Percentiles rank a stretch among this genome's conserved stretches.
Conservation (phyloP, 2,888 invertebrate genomes). For the Apamea monoglypha region DNA sequence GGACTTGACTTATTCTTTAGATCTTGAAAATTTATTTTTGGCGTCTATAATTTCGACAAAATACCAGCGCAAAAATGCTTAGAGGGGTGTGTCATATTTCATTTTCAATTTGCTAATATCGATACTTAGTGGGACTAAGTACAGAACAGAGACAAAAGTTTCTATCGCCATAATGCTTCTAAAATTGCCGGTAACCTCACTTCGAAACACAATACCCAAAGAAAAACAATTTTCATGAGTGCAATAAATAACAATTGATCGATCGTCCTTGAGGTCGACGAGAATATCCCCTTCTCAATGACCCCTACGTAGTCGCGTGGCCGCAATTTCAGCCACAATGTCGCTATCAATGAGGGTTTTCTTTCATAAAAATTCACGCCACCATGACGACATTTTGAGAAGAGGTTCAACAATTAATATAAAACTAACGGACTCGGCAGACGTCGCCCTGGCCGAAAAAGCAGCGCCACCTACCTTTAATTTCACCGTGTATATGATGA, state of each 20-base stretch:
- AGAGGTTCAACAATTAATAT: not conserved
- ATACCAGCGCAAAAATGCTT: not conserved
- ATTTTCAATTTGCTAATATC: constrained; percentile 37
- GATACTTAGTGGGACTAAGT: too few relatives aligned
- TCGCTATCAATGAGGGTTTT: not conserved
- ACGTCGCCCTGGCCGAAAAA: too few relatives aligned
- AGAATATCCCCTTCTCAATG: constrained; percentile 48
- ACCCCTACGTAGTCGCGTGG: constrained; percentile 53
- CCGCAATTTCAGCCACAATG: constrained; percentile 7
- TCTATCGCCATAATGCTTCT: constrained; percentile 37
- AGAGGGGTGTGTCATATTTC: constrained; percentile 13
- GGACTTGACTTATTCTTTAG: too few relatives aligned
- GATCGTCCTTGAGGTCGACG: constrained; percentile 44
- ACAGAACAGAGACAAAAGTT: constrained; percentile 31
- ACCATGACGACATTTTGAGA: not conserved
- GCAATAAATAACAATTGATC: constrained; percentile 55
- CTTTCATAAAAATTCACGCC: not conserved
- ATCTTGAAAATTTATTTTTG: too few relatives aligned
- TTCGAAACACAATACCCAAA: constrained; percentile 30
- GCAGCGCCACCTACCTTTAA: too few relatives aligned
- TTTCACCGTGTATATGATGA: too few relatives aligned
- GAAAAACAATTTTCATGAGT: constrained; percentile 56
- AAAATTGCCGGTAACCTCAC: constrained; percentile 44
- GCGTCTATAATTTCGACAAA: constrained; percentile 15
- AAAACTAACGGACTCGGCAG: too few relatives aligned